Evolutionary conservation across 2,888 invertebrate genomes (phyloP), one percentile per base, ranked within the genome.

Genomic region (Teinopalpus imperialis): DNA sequence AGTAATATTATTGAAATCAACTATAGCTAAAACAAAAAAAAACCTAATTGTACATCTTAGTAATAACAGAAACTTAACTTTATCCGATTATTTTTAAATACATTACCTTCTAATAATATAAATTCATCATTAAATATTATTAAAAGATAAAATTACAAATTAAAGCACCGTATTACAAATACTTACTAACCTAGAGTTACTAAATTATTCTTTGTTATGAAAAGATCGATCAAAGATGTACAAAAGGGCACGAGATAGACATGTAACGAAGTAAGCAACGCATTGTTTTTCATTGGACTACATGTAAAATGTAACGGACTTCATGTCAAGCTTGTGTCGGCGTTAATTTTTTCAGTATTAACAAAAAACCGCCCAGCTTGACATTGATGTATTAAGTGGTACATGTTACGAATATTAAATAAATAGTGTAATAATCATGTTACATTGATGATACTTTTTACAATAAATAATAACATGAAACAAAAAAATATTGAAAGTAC

Each of bases 361-460:
- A 34, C 32, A 45, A 45, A 45, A n/a, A 40, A 45, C 39, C 23
- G 10, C 21, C 39, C 32, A 31, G 20, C 32, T 10, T 40, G 40
- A 32, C 45, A 34, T 45, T 45, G 45, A 45, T 39, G 39, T 39
- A 45, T 45, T 32, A 39, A 39, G 37, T 27, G 8, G 29, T 18
- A 9, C 20, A 10, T 27, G 20, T 16, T 30, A 30, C 43, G 30
- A 36, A 43, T 36, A 43, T 36, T 43, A 36, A 43, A 43, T 30
- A 43, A 36, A 36, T 31, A 24, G 30, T 20, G 26, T 44, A 18
- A 26, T 31, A 44, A 44, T 37, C 26, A 37, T 37, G 37, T 37
- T 37, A 44, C 37, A 31, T 1, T 13, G 12, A 39, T 26, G 26
- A 10, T 1, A 6, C 12, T 24, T 44, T 39, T 37, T 24, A 18